Base-by-base conservation (phyloP, 2,797 vertebrate genomes). In the Peromyscus nudipes region DNA sequence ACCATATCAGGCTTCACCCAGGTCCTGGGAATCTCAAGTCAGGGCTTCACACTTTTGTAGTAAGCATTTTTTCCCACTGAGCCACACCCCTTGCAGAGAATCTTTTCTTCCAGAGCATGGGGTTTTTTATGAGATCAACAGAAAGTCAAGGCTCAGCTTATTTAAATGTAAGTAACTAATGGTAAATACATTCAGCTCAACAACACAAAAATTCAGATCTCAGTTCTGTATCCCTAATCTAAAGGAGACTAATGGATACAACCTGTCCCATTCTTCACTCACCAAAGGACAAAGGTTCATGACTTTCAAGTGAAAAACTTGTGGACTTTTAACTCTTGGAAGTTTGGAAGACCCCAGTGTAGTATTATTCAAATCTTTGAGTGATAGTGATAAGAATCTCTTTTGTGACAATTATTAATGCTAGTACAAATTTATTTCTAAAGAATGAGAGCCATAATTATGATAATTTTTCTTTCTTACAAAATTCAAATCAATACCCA, bases 361-460 rank as follows among this genome's bases (percentile, higher is more conserved):
- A 46, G 65, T 27, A 69, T 25, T 75, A 25, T 87, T 57, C 83
- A 55, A n/a, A 31, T 4, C 43, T 76, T 88, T 80, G 60, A 92
- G 57, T 86, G 75, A 92, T 31, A 67, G n/a, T 40, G 64, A 55
- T 57, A 37, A 89, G 57, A 88, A 81, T 34, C 4, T 69, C 27
- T 93, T 67, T 23, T 55, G 16, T 37, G 40, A 92, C 13, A 81
- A 49, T 49, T 64, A 88, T 52, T 92, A 80, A 77, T 67, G 27
- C 46, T 94, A 64, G 88, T 71, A 88, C 25, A 89, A 77, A 80
- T 34, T 91, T 82, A 49, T 94, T 92, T 92, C 7, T 62, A 91
- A 95, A 92, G 60, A 86, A 64, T 80, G 23, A 60, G 73, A 92
- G 19, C 6, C 49, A 80, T 85, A 62, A 65, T 52, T 93, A 80